These are phyloP conservation scores for Beroe forskalii DNA, from an alignment of 37 sponge, comb jelly and placozoan genomes.

Conservation along the genomic window DNA sequence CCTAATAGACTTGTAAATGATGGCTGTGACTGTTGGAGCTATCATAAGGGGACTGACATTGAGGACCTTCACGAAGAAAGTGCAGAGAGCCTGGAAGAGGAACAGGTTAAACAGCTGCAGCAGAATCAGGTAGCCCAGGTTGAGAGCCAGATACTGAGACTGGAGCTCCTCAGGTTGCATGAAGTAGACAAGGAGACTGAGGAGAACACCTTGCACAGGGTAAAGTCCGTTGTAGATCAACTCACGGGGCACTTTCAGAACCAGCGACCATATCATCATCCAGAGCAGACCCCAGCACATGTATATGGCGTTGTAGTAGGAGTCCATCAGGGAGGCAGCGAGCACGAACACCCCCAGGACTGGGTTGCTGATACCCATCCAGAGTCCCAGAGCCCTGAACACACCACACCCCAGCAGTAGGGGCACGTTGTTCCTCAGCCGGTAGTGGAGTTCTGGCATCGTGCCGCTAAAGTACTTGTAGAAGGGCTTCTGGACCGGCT, in stretches of 20 bases:
- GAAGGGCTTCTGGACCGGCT: not conserved
- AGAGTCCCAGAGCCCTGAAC: conserved; percentile 20
- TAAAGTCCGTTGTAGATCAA: conserved; percentile 53
- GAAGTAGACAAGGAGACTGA: not conserved
- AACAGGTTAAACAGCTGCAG: conserved; percentile 60
- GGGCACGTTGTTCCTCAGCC: not conserved
- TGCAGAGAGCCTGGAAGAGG: conserved; percentile 49
- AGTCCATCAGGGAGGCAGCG: not conserved
- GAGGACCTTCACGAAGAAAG: conserved; percentile 33
- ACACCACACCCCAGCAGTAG: not conserved
- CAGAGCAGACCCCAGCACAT: conserved; percentile 39
- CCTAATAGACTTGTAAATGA: not conserved
- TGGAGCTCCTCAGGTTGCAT: not conserved
- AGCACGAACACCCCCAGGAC: conserved; percentile 38
- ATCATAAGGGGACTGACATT: not conserved
- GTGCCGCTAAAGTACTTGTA: not conserved
- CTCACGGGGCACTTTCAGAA: conserved; percentile 1
- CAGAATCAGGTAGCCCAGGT: not conserved
- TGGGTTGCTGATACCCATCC: conserved; percentile 64
- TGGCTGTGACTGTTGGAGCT: not conserved
- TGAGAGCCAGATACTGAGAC: not conserved
- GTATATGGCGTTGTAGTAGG: not conserved
- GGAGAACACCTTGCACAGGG: not conserved
- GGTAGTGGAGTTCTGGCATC: not conserved
- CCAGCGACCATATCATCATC: conserved; percentile 16